These are phyloP conservation scores for Ornithoptera alexandrae DNA, from an alignment of 2,888 invertebrate genomes.

Conservation along the genomic window DNA sequence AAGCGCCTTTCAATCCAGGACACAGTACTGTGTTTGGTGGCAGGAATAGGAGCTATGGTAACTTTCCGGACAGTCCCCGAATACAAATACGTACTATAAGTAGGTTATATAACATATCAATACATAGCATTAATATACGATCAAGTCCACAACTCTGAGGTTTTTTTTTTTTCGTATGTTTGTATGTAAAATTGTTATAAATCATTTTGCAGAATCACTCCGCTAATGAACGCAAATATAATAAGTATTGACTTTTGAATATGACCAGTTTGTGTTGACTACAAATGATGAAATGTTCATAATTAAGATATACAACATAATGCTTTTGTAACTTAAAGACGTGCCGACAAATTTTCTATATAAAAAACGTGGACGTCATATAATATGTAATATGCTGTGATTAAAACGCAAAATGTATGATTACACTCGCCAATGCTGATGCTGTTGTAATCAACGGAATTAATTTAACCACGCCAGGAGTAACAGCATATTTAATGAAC, in stretches of 20 bases:
- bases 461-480: slow-evolving; percentile 23
- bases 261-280: neutral
- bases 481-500: slow-evolving; percentile 51
- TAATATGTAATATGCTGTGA: neutral
- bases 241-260: slow-evolving; percentile 22
- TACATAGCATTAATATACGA: slow-evolving; percentile 22
- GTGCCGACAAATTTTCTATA: too few species aligned
- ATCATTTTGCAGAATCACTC: slow-evolving; percentile 17
- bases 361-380: neutral
- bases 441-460: slow-evolving; percentile 37
- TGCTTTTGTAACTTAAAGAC: too few species aligned
- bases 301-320: too few species aligned
- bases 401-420: slow-evolving; percentile 19
- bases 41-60: too few species aligned
- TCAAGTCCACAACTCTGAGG: slow-evolving; percentile 15
- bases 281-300: neutral
- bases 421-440: slow-evolving; percentile 16
- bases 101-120: neutral
- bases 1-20: too few species aligned
- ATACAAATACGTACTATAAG: too few species aligned
- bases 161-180: slow-evolving; percentile 19
- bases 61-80: too few species aligned
- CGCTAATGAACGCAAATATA: slow-evolving; percentile 26
- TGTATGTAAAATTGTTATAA: slow-evolving; percentile 15
- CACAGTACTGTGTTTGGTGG: too few species aligned